Evolutionary conservation across 2,797 vertebrate genomes (phyloP), one percentile per base, ranked within the genome.

Genomic region (Poecilia velifera): DNA sequence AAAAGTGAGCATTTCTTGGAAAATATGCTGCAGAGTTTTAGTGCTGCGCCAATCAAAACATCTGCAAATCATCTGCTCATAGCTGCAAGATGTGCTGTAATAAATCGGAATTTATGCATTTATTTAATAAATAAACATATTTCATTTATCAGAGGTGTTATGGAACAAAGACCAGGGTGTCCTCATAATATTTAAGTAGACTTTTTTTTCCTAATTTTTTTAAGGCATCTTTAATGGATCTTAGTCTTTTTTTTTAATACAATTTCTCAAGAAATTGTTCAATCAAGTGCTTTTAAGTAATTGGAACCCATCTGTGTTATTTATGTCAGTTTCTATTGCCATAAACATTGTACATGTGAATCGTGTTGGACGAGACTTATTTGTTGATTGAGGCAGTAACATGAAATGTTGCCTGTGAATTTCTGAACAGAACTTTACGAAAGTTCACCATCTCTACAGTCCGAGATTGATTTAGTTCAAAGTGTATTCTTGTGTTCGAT

Each of bases 21-120:
- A 75, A 79, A 86, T 47, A 41, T 59, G 46, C 77, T 66, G 75
- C 72, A 75, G n/a, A 47, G 13, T 74, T 7, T 73, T 76, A 62
- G 72, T 77, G 1, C 36, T 46, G 73, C 14, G 47, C 59, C 53
- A 76, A 49, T 22, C 55, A 43, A 55, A 74, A 79, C 36, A 73
- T 74, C 2, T 66, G 66, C 62, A 57, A 6, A 66, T 76, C n/a
- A 0, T 46, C 6, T 74, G 59, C 39, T 22, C 0, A 73, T 43
- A 53, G 51, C 53, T 68, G 16, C 28, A 74, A 82, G 80, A 80
- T 46, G 16, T 16, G 39, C 34, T 31, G 34, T 49, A 31, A 18
- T 72, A 72, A 73, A 25, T 49, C 10, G 8, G 49, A 73, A 39
- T 73, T 13, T 53, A 13, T 51, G 31, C 4, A 18, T 51, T 22